phyloP scores from a whole-genome alignment of 1,140 invertebrate genomes.

The Arion vulgaris region DNA sequence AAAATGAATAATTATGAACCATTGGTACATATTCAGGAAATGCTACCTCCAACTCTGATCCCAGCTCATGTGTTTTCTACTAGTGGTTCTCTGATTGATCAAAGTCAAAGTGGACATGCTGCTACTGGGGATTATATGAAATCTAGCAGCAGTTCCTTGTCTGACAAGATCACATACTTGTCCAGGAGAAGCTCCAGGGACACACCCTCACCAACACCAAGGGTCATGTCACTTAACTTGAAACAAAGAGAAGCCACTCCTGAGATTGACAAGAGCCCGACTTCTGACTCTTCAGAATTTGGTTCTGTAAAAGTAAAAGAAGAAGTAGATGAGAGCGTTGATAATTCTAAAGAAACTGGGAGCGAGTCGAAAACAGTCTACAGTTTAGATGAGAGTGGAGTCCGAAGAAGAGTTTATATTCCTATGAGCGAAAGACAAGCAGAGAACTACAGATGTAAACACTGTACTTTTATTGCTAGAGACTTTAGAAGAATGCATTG shows the following conservation, averaged over 20 bases:
- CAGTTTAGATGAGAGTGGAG: conserved; percentile 31
- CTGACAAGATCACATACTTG: neutral
- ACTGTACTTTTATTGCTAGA: conserved; percentile 50
- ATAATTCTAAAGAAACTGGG: neutral
- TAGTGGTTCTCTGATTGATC: conserved; percentile 20
- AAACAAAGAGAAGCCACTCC: neutral
- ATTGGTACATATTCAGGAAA: conserved; percentile 20
- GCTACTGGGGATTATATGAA: neutral
- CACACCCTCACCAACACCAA: conserved; percentile 1
- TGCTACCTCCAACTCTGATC: conserved; percentile 26
- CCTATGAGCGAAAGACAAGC: conserved; percentile 41
- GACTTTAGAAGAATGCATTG: conserved; percentile 43
- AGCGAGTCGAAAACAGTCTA: conserved; percentile 5
- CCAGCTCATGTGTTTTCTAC: conserved; percentile 4
- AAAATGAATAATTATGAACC: conserved; percentile 49
- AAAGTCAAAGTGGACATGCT: conserved; percentile 19
- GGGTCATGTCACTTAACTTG: neutral
- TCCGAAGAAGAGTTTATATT: conserved; percentile 31
- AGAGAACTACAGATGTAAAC: conserved; percentile 45
- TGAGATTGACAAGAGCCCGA: conserved; percentile 17
- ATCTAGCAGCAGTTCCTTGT: neutral
- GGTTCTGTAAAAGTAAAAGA: conserved; percentile 21
- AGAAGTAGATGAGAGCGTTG: conserved; percentile 23
- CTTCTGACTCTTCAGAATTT: conserved; percentile 24
- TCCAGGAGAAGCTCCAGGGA: neutral